Percentiles rank a stretch among this genome's conserved stretches.
Conservation (phyloP, 2,888 invertebrate genomes). For the Clepsis dumicolana region DNA sequence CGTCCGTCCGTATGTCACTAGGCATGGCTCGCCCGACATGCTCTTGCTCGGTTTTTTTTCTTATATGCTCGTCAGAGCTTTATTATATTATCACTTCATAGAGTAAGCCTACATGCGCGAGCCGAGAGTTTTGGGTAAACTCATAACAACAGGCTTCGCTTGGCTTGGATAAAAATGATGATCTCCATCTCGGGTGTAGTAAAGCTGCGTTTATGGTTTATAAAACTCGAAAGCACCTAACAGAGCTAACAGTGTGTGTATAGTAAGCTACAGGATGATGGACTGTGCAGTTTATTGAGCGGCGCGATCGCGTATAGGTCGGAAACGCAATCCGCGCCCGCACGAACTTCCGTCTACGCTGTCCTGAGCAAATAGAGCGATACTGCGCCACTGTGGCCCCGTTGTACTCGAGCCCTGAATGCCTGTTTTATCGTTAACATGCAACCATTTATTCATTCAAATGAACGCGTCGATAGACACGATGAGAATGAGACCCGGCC, state of each 20-base stretch:
- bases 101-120: neutral
- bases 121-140: neutral
- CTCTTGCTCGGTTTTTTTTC: neutral
- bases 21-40: too few species aligned
- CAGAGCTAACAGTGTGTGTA: neutral
- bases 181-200: conserved; percentile 4
- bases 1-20: too few species aligned
- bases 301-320: conserved; percentile 46
- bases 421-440: conserved; percentile 64
- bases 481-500: conserved; percentile 30
- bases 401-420: conserved; percentile 51
- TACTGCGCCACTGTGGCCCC: conserved; percentile 49
- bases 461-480: conserved; percentile 56
- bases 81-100: neutral
- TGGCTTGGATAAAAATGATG: neutral
- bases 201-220: conserved; percentile 12
- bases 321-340: conserved; percentile 73
- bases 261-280: conserved; percentile 49
- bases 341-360: conserved; percentile 74
- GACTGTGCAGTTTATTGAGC: conserved; percentile 45
- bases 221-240: neutral
- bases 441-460: conserved; percentile 72
- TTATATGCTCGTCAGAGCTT: neutral
- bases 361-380: conserved; percentile 76
- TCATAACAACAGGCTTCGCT: neutral